phyloP scores from a whole-genome alignment of 2,888 invertebrate species.

The Lepidochrysops patricia region DNA sequence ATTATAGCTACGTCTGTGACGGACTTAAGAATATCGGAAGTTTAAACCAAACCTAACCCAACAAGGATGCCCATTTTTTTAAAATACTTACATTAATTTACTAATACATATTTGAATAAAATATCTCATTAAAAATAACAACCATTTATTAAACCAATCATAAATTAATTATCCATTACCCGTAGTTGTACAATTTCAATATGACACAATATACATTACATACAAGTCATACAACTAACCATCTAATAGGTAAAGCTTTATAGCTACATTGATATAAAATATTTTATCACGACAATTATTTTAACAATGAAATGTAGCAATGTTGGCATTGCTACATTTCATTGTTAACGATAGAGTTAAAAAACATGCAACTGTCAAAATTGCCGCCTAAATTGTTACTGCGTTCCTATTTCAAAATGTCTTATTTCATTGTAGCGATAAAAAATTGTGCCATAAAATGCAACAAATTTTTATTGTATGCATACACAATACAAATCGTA shows the following conservation, averaged over 20 bases:
- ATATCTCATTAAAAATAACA: constrained; percentile 30
- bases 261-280: not conserved
- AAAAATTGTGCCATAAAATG: no score
- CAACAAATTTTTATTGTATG: not conserved
- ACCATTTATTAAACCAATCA: constrained; percentile 43
- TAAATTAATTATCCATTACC: constrained; percentile 46
- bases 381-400: not conserved
- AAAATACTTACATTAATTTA: no score
- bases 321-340: not conserved
- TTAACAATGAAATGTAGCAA: not conserved
- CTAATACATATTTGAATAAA: not conserved
- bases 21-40: no score
- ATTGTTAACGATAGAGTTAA: not conserved
- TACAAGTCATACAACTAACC: constrained; percentile 13
- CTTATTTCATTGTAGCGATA: no score
- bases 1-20: no score
- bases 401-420: not conserved
- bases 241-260: not conserved
- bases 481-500: no score
- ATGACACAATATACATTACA: constrained; percentile 24
- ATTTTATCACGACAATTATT: not conserved
- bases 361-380: not conserved
- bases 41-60: no score
- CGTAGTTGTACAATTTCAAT: constrained; percentile 40
- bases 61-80: no score